phyloP scores from a whole-genome alignment of 2,113 vertebrate species.

The Cepphus grylle region DNA sequence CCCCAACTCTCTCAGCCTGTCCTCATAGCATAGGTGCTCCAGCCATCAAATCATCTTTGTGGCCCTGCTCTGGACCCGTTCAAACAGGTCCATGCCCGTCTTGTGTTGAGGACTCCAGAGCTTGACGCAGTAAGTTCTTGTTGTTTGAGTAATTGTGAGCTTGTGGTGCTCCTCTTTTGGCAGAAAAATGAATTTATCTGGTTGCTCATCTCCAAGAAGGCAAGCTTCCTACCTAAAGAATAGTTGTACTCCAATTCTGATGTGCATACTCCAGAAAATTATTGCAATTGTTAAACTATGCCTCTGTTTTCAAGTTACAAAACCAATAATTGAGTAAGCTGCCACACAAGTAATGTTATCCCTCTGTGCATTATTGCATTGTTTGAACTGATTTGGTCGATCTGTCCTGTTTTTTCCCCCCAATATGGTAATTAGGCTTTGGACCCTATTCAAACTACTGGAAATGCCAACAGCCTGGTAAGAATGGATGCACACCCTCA shows the following conservation, averaged over 20 bases:
- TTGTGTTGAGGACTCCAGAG: too few relatives aligned
- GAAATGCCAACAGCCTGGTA: background rate
- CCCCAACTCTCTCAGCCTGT: too few relatives aligned
- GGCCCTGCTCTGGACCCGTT: too few relatives aligned
- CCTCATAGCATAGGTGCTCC: too few relatives aligned
- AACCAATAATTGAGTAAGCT: background rate
- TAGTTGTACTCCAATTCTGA: background rate
- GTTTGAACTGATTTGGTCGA: background rate
- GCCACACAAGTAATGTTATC: background rate
- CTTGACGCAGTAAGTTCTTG: background rate
- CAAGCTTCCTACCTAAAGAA: background rate
- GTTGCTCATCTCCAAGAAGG: background rate
- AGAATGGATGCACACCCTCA: rapidly evolving
- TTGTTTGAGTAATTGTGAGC: background rate
- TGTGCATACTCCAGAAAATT: background rate
- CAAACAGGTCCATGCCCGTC: too few relatives aligned
- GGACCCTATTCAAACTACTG: background rate
- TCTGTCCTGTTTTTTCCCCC: background rate
- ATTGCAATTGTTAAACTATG: background rate
- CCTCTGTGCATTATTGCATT: background rate
- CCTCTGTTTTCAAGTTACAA: background rate
- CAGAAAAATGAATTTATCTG: background rate
- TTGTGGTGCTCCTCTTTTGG: background rate
- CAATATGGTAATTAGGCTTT: background rate
- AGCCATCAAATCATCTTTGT: too few relatives aligned